Evolutionary conservation across 1,140 invertebrate genomes (phyloP).

Genomic region (Cepaea nemoralis): DNA sequence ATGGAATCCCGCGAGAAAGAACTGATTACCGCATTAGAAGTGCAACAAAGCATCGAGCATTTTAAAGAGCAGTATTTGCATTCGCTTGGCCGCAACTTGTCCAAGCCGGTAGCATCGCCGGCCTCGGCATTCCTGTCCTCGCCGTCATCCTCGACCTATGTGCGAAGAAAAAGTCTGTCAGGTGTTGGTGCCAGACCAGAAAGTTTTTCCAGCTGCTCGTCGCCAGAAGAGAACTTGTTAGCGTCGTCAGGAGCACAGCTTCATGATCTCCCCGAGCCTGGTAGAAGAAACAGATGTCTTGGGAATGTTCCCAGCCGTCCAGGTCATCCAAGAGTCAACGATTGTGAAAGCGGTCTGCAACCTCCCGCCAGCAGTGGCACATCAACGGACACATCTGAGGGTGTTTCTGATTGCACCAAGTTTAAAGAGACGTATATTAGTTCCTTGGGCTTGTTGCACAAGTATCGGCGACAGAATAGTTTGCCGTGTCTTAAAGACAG

Average conservation of each 20-base stretch:
- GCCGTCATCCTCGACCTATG: not conserved
- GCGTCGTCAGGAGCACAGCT: not conserved
- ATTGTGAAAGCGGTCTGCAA: not conserved
- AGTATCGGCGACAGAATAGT: not conserved
- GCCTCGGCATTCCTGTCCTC: not conserved
- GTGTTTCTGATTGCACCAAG: not conserved
- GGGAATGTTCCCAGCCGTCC: not conserved
- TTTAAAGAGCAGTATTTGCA: conserved; percentile 36
- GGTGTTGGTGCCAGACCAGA: not conserved
- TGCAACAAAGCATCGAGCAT: conserved; percentile 24
- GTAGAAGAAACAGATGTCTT: not conserved
- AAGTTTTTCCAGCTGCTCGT: conserved; percentile 10
- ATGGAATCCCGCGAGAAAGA: conserved; percentile 15
- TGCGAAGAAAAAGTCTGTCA: not conserved
- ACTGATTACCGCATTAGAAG: not conserved
- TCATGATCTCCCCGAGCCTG: not conserved
- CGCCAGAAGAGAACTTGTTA: not conserved
- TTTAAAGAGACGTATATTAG: conserved; percentile 25
- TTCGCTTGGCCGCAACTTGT: conserved; percentile 6
- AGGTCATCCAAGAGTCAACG: not conserved
- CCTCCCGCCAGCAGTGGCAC: too few species aligned
- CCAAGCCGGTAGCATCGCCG: not conserved
- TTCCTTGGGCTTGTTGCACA: conserved; percentile 6
- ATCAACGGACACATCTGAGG: not conserved
- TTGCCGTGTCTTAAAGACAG: conserved; percentile 15